Conservation (phyloP, 2,888 invertebrate genomes). For the Omphaloscelis lunosa region DNA sequence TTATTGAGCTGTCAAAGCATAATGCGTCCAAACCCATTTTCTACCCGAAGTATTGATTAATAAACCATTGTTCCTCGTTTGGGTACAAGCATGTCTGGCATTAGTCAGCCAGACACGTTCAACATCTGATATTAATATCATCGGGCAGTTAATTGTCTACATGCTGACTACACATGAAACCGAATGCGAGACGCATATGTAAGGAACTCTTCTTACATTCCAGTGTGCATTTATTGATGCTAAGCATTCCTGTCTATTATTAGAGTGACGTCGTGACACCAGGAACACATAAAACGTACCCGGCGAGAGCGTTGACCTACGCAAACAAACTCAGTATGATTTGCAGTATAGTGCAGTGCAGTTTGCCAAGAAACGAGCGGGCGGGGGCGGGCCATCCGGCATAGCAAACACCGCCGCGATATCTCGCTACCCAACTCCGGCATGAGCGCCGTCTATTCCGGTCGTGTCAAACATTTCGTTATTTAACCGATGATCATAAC, state of each 20-base stretch:
- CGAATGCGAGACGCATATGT: slow-evolving; percentile 78
- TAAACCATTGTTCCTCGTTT: slow-evolving; percentile 76
- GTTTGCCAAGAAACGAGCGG: slow-evolving; percentile 88
- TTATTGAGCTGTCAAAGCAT: slow-evolving; percentile 81
- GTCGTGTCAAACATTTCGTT: slow-evolving; percentile 69
- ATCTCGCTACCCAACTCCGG: slow-evolving; percentile 81
- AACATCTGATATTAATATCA: slow-evolving; percentile 75
- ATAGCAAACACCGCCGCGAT: slow-evolving; percentile 81
- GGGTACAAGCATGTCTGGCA: slow-evolving; percentile 73
- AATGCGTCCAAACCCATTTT: slow-evolving; percentile 73
- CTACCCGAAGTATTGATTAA: slow-evolving; percentile 72
- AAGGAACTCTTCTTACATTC: slow-evolving; percentile 80
- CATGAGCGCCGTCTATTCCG: slow-evolving; percentile 75
- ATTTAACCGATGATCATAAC: slow-evolving; percentile 73
- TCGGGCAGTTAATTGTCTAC: slow-evolving; percentile 74
- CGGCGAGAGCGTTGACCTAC: slow-evolving; percentile 88
- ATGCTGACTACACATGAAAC: slow-evolving; percentile 72
- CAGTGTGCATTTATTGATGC: slow-evolving; percentile 83
- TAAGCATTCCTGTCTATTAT: slow-evolving; percentile 89
- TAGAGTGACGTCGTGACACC: slow-evolving; percentile 89
- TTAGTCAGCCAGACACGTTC: slow-evolving; percentile 70
- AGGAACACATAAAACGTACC: slow-evolving; percentile 89
- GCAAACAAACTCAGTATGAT: slow-evolving; percentile 89
- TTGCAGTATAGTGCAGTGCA: slow-evolving; percentile 87
- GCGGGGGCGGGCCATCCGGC: slow-evolving; percentile 85